Evolutionary conservation across 2,888 invertebrate species (phyloP).

Genomic region (Subacronicta megacephala): DNA sequence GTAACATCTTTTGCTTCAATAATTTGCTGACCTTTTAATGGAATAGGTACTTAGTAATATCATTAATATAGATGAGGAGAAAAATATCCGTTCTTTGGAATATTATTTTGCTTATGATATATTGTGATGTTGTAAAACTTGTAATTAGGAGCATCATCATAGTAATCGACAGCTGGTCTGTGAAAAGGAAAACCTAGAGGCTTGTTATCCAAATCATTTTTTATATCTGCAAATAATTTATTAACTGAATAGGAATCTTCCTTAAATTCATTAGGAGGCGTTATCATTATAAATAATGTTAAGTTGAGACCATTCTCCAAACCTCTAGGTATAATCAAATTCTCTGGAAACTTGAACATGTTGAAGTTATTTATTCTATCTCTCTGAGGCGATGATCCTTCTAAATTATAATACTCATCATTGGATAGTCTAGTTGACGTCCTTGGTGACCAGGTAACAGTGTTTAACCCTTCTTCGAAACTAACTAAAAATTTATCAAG

Average conservation of each 20-base stretch:
- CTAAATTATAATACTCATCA: conserved; percentile 70
- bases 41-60: too few relatives aligned
- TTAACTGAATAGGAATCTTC: conserved; percentile 53
- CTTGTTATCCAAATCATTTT: conserved; percentile 67
- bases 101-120: conserved; percentile 68
- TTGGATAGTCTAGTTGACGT: conserved; percentile 67
- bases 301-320: conserved; percentile 74
- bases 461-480: conserved; percentile 72
- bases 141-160: conserved; percentile 69
- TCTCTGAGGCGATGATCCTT: conserved; percentile 46
- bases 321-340: conserved; percentile 78
- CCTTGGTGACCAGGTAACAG: conserved; percentile 72
- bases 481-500: conserved; percentile 70
- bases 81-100: conserved; percentile 67
- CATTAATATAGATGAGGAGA: conserved; percentile 72
- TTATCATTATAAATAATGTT: conserved; percentile 79
- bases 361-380: conserved; percentile 64
- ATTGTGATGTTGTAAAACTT: conserved; percentile 78
- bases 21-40: too few relatives aligned
- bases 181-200: conserved; percentile 85
- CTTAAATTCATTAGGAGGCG: conserved; percentile 60
- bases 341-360: conserved; percentile 79
- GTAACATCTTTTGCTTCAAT: too few relatives aligned
- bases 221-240: conserved; percentile 62
- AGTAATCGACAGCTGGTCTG: conserved; percentile 64